These are phyloP conservation scores for Hycleus phaleratus DNA, from an alignment of 1,140 invertebrate species.

Conservation along the genomic window DNA sequence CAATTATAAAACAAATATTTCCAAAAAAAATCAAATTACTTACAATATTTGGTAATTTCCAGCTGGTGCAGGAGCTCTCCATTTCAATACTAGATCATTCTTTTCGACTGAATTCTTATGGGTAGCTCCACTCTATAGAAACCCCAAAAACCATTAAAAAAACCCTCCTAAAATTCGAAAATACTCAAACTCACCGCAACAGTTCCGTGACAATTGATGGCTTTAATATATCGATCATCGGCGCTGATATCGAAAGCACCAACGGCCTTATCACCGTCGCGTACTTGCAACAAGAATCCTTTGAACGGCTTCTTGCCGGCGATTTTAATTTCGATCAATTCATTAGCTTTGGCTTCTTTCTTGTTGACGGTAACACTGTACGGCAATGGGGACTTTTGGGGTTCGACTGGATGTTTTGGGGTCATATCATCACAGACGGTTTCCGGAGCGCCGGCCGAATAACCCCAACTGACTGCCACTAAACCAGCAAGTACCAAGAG, in stretches of 20 bases:
- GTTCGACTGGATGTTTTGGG: slow-evolving; percentile 36
- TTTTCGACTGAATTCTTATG: slow-evolving; percentile 38
- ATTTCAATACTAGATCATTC: slow-evolving; percentile 32
- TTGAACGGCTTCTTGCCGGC: slow-evolving; percentile 34
- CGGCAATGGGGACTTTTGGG: slow-evolving; percentile 33
- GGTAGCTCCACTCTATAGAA: slow-evolving; percentile 38
- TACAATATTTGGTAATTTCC: slow-evolving; percentile 36
- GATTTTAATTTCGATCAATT: slow-evolving; percentile 35
- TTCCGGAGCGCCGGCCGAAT: slow-evolving; percentile 37
- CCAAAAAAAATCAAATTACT: slow-evolving; percentile 21
- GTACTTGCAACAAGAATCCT: slow-evolving; percentile 42
- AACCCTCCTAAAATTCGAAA: not conserved
- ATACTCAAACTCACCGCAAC: slow-evolving; percentile 24
- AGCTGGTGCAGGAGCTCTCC: slow-evolving; percentile 36
- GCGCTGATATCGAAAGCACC: slow-evolving; percentile 36
- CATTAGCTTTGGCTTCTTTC: slow-evolving; percentile 31
- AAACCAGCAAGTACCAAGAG: slow-evolving; percentile 12
- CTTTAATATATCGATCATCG: slow-evolving; percentile 33
- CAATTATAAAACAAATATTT: not conserved
- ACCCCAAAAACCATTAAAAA: slow-evolving; percentile 2
- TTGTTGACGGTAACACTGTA: slow-evolving; percentile 37
- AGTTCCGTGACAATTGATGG: slow-evolving; percentile 32
- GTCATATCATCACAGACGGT: slow-evolving; percentile 39
- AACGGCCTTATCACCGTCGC: slow-evolving; percentile 35
- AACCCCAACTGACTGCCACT: slow-evolving; percentile 19